These are phyloP conservation scores for Ophiothrix spiculata DNA, from an alignment of 35 echinoderm and acorn worm species.

Conservation along the genomic window DNA sequence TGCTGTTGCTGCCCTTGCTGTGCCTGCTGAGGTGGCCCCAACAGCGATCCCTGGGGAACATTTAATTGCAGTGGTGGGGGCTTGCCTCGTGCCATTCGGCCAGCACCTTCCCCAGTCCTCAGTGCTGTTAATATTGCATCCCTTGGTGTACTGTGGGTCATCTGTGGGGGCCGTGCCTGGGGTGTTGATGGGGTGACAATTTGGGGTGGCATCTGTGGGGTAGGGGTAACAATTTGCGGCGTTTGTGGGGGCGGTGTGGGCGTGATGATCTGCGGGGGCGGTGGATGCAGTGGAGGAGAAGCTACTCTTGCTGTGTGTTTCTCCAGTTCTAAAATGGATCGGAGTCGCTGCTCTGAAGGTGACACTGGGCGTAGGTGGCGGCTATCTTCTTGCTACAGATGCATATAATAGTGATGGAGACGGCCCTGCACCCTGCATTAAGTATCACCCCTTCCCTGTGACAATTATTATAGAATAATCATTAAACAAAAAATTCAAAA, in stretches of 20 bases:
- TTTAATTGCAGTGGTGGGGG: constrained; percentile 2
- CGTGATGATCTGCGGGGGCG: background rate
- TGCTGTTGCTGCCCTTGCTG: background rate
- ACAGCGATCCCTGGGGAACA: constrained; percentile 9
- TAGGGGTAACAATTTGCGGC: background rate
- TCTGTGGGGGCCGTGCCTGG: background rate
- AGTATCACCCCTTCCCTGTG: too few species aligned
- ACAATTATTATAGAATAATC: too few species aligned
- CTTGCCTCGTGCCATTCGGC: background rate
- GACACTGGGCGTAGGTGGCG: background rate
- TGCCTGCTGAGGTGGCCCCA: background rate
- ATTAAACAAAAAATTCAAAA: too few species aligned
- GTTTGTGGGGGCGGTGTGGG: background rate
- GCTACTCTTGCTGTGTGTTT: background rate
- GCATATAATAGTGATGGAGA: too few species aligned
- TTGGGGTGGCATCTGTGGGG: background rate
- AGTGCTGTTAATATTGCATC: background rate
- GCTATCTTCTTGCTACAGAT: background rate
- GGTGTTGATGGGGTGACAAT: background rate
- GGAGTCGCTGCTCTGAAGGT: background rate
- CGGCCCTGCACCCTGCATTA: too few species aligned
- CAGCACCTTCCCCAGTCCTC: background rate
- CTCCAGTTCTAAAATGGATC: background rate
- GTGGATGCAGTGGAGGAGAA: background rate
- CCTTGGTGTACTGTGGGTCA: background rate